Percentiles rank a stretch among this genome's conserved stretches.
These are phyloP conservation scores for Morpho helenor DNA, from an alignment of 2,888 invertebrate genomes.

Conservation along the genomic window DNA sequence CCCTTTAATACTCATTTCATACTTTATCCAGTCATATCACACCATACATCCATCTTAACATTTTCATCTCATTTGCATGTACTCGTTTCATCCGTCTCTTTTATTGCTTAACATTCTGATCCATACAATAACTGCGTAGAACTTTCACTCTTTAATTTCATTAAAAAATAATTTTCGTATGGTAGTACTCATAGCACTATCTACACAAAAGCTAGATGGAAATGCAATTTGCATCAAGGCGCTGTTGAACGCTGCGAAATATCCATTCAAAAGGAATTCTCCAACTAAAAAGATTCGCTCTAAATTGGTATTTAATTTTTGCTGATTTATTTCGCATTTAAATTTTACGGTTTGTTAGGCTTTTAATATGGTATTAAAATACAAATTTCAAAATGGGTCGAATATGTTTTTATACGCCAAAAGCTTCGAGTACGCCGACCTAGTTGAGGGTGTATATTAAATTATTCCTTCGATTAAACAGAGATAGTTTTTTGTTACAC, in stretches of 20 bases:
- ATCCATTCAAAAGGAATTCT: constrained; percentile 18
- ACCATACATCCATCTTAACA: too few relatives aligned
- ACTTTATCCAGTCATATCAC: too few relatives aligned
- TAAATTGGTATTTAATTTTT: constrained; percentile 11
- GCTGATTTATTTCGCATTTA: constrained; percentile 8
- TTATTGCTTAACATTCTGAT: too few relatives aligned
- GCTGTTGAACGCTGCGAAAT: constrained; percentile 16
- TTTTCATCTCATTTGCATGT: too few relatives aligned
- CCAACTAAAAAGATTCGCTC: constrained; percentile 7
- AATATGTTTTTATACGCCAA: background rate
- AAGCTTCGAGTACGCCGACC: background rate
- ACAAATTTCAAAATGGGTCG: background rate
- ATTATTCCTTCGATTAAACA: too few relatives aligned
- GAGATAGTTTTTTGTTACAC: too few relatives aligned
- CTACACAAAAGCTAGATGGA: constrained; percentile 18
- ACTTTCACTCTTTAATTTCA: too few relatives aligned
- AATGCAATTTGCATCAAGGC: constrained; percentile 23
- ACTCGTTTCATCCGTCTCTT: too few relatives aligned
- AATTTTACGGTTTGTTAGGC: background rate
- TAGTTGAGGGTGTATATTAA: too few relatives aligned
- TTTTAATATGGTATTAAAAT: background rate
- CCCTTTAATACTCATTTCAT: too few relatives aligned
- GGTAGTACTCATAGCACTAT: constrained; percentile 11
- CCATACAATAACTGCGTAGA: too few relatives aligned
- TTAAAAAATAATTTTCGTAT: background rate